Conservation (phyloP, 2,797 vertebrate species). For the Mus minutoides region DNA sequence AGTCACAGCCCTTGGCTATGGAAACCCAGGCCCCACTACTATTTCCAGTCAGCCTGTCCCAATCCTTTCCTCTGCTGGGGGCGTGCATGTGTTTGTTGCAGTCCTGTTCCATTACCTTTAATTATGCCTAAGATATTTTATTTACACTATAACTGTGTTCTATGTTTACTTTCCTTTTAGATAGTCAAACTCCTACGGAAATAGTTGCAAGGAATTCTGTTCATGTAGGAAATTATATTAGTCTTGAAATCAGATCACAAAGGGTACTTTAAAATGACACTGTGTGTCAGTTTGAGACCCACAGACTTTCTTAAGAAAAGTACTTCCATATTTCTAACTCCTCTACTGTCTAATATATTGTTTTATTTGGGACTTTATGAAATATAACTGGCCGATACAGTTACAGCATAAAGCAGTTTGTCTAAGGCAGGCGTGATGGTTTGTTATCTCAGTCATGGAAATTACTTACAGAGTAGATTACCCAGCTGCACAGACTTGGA, state of each 20-base stretch:
- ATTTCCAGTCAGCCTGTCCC: neutral
- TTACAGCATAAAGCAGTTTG: slow-evolving; percentile 48
- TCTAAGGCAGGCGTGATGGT: slow-evolving; percentile 75
- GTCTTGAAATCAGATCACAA: neutral
- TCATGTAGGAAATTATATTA: neutral
- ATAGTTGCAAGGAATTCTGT: slow-evolving; percentile 8
- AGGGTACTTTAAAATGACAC: neutral
- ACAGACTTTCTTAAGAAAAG: neutral
- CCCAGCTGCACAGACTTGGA: slow-evolving; percentile 80
- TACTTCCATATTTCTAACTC: slow-evolving; percentile 21
- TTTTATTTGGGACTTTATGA: slow-evolving; percentile 39
- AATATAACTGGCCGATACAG: slow-evolving; percentile 26
- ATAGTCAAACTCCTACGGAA: slow-evolving; percentile 32
- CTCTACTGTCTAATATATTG: slow-evolving; percentile 32
- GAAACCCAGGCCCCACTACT: too few species aligned
- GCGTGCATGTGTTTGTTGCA: neutral
- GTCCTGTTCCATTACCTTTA: neutral
- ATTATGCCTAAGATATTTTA: neutral
- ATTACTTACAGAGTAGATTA: slow-evolving; percentile 76
- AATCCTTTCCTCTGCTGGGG: neutral
- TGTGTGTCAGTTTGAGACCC: neutral
- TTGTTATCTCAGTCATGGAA: slow-evolving; percentile 80
- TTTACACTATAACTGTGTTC: neutral
- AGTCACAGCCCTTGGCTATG: neutral
- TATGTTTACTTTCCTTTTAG: slow-evolving; percentile 6